Conservation (phyloP, 92 coral and sea anemone species). For the Palythoa caribaeorum region DNA sequence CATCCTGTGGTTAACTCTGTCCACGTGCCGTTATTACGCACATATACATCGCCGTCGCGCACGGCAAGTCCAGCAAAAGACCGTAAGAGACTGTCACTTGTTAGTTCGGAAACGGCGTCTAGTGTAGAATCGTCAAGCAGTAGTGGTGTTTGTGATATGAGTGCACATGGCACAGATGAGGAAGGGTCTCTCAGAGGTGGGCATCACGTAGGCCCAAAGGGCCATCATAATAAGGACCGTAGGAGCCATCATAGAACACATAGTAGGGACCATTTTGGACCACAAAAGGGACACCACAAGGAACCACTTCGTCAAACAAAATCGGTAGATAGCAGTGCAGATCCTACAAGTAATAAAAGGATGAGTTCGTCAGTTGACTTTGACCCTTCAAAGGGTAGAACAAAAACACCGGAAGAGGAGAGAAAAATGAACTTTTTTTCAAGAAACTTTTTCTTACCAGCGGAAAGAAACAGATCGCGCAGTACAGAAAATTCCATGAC, state of each 20-base stretch:
- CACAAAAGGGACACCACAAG: conserved; percentile 33
- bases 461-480: conserved; percentile 64
- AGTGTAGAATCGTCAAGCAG: conserved; percentile 77
- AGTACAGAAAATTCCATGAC: conserved; percentile 63
- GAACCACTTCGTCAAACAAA: conserved; percentile 18
- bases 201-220: conserved; percentile 27
- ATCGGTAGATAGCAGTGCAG: background rate
- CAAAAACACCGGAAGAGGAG: conserved; percentile 68
- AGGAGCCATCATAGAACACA: conserved; percentile 43
- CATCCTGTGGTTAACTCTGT: conserved; percentile 65
- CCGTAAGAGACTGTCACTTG: conserved; percentile 75
- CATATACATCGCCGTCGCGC: conserved; percentile 58
- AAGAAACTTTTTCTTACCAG: conserved; percentile 62
- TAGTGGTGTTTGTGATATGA: conserved; percentile 81
- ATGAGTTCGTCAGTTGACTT: background rate
- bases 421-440: conserved; percentile 68
- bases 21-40: conserved; percentile 57
- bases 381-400: conserved; percentile 48
- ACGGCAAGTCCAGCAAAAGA: conserved; percentile 63
- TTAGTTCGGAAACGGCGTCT: conserved; percentile 75
- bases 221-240: conserved; percentile 35
- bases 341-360: background rate
- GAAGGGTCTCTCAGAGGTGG: conserved; percentile 70
- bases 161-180: conserved; percentile 71
- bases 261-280: conserved; percentile 37